Base-by-base conservation (phyloP, 1,140 invertebrate species). In the Bombus haemorrhoidalis region DNA sequence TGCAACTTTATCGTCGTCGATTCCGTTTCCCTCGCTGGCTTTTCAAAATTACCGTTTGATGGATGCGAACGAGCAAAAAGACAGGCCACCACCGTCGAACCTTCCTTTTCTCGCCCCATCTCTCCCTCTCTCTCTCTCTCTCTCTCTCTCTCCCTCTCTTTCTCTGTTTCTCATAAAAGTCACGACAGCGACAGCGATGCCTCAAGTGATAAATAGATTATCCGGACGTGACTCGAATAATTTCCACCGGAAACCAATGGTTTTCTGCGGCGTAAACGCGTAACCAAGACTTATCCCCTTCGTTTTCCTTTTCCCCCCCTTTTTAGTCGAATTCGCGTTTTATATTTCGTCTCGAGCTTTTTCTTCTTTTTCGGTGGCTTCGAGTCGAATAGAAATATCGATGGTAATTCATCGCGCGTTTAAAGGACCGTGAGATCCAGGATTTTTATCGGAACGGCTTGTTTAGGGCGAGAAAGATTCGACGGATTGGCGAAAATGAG, bases 171-270 rank as follows among this genome's bases (percentile, higher is more conserved):
- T 71, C 66, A 84, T 84, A 84, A 84, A 77, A 78, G 82, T 83
- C 69, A 85, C 68, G 77, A 25, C 77, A 72, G 43, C 34, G 53
- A 78, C 76, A 80, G 68, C 75, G 59, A 79, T 78, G 76, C 83
- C 32, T 79, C 83, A 43, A 85, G 83, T 72, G 83, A 85, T 85
- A 85, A 85, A 85, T 85, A 80, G 77, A 85, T 85, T 85, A 85
- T 76, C 41, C 34, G 68, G 9, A 85, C 83, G 77, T 69, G 77
- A 41, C 41, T 64, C 77, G 83, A 85, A 85, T 85, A 85, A 85
- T 85, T 85, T 85, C 39, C 25, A 62, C 4, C 5, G 64, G 22
- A 39, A 84, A 59, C 22, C 72, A 32, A n/a, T 39, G 32, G 32
- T n/a, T 43, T 28, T 34, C 57, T 13, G 22, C 81, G 3, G 25